Evolutionary conservation across 2,797 vertebrate species (phyloP).

Genomic region (Rhabdophis nuchalis): DNA sequence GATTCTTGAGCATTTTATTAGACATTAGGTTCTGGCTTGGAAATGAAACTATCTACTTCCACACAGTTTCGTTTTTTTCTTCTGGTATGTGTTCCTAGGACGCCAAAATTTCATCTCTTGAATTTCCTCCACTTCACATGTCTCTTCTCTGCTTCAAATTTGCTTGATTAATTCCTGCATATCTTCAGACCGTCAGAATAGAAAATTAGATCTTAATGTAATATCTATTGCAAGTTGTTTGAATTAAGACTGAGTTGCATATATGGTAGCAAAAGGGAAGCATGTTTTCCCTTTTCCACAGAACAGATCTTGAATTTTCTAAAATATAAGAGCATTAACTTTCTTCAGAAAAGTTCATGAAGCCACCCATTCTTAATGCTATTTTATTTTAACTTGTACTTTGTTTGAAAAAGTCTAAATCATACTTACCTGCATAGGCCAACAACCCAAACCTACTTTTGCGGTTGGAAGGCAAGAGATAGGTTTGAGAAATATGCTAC

Average conservation of each 20-base stretch:
- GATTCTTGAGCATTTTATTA: conserved; percentile 1
- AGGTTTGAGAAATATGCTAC: neutral
- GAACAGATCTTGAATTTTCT: neutral
- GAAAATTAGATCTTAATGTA: neutral
- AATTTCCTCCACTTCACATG: neutral
- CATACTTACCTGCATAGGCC: neutral
- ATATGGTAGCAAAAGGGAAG: neutral
- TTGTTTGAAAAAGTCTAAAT: neutral
- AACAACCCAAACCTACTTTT: neutral
- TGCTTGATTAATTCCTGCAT: neutral
- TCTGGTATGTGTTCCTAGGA: neutral
- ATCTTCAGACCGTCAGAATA: neutral
- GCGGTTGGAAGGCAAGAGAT: neutral
- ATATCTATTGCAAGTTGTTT: neutral
- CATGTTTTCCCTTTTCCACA: neutral
- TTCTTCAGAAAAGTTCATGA: neutral
- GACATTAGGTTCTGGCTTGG: neutral
- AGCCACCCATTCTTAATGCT: neutral
- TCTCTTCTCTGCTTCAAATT: neutral
- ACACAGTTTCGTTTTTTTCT: neutral
- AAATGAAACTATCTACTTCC: neutral
- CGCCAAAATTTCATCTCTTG: neutral
- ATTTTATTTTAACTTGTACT: neutral
- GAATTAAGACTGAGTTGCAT: neutral
- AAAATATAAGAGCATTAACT: neutral